A percentile compares a stretch with the other conserved stretches of the same genome.
These are phyloP conservation scores for Agonopterix arenella DNA, from an alignment of 2,888 invertebrate species.

Conservation along the genomic window DNA sequence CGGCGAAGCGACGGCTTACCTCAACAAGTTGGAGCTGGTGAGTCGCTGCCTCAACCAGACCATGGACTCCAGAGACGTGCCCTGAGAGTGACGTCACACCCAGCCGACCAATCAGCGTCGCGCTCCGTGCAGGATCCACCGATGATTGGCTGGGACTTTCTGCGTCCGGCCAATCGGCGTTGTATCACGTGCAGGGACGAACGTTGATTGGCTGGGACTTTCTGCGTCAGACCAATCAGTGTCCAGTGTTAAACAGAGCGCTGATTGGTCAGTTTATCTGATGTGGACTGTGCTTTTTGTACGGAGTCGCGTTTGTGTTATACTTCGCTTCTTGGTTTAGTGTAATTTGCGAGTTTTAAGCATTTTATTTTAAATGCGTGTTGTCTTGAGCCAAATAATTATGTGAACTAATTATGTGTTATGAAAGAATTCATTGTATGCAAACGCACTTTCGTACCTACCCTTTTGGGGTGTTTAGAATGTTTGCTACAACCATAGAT, in stretches of 20 bases:
- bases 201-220: background rate
- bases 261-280: background rate
- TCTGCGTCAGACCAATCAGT: background rate
- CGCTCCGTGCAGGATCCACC: background rate
- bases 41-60: slow-evolving; percentile 43
- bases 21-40: slow-evolving; percentile 47
- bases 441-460: too few species aligned
- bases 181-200: background rate
- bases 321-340: too few species aligned
- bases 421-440: too few species aligned
- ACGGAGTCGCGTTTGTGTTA: too few species aligned
- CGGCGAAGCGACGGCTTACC: slow-evolving; percentile 45
- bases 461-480: too few species aligned
- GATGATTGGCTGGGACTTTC: background rate
- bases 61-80: slow-evolving; percentile 39
- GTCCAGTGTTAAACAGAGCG: background rate
- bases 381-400: too few species aligned
- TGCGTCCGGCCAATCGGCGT: background rate
- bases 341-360: too few species aligned
- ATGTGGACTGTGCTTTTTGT: too few species aligned
- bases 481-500: too few species aligned
- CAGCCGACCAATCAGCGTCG: slow-evolving; percentile 2
- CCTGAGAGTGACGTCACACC: slow-evolving; percentile 22
- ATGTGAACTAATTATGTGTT: too few species aligned
- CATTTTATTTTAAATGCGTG: too few species aligned